Conservation (phyloP, 2,113 vertebrate genomes). For the Neogale vison region DNA sequence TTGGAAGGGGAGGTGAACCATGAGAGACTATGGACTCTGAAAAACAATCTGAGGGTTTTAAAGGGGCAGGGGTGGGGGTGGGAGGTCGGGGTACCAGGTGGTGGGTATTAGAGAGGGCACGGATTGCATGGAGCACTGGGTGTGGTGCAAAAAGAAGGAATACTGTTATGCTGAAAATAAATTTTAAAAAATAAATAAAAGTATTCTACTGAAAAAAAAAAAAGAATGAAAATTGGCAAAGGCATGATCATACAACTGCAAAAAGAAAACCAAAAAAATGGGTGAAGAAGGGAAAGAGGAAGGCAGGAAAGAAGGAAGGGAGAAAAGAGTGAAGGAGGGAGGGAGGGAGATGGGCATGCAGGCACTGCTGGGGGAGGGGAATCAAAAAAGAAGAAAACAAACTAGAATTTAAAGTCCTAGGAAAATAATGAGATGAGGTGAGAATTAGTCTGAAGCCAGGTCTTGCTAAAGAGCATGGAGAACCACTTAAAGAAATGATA, state of each 20-base stretch:
- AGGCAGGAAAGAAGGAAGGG: rapidly evolving
- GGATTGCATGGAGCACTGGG: no score
- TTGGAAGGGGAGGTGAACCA: no score
- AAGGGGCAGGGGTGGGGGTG: no score
- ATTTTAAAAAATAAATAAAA: no score
- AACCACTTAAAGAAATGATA: not conserved
- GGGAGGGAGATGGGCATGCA: rapidly evolving
- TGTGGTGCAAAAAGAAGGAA: no score
- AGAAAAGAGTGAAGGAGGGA: no score
- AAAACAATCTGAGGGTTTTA: no score
- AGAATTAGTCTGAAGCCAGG: not conserved
- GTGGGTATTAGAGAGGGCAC: no score
- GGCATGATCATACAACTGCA: not conserved
- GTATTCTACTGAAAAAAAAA: not conserved
- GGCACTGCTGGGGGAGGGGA: no score
- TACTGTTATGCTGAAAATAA: no score
- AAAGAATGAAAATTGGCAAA: not conserved
- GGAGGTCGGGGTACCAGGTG: no score
- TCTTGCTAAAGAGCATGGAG: not conserved
- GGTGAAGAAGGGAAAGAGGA: not conserved
- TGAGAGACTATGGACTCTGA: no score
- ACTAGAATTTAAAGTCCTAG: not conserved
- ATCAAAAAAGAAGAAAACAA: not conserved
- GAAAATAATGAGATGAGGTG: not conserved
- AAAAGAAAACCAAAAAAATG: not conserved